A percentile compares a stretch with the other conserved stretches of the same genome.
These are phyloP conservation scores for Haemorhous mexicanus DNA, from an alignment of 2,113 vertebrate genomes.

Conservation along the genomic window DNA sequence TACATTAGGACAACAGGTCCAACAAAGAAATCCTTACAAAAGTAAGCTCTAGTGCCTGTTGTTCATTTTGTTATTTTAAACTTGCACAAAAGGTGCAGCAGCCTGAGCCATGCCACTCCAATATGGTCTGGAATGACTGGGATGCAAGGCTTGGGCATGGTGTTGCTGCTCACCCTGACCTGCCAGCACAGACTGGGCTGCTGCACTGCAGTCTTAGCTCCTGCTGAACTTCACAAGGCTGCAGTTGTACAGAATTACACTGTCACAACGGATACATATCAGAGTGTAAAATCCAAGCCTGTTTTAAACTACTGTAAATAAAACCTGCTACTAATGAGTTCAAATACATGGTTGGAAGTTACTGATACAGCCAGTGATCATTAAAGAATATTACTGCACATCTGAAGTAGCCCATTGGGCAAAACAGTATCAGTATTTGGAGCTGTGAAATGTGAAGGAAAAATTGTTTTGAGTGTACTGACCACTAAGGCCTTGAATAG, in stretches of 20 bases:
- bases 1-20: not conserved
- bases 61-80: not conserved
- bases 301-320: not conserved
- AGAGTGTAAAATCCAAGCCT: not conserved
- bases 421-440: not conserved
- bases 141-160: not conserved
- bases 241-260: not conserved
- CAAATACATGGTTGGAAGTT: not conserved
- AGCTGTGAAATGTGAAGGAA: not conserved
- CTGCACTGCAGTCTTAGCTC: not conserved
- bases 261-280: not conserved
- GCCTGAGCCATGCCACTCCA: not conserved
- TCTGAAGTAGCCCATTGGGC: not conserved
- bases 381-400: not conserved
- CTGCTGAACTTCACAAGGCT: not conserved
- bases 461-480: not conserved
- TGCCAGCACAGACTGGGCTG: not conserved
- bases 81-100: not conserved
- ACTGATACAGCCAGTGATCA: not conserved
- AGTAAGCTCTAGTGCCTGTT: not conserved
- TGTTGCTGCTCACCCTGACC: not conserved
- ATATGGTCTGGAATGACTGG: rapidly evolving
- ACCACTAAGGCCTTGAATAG: not conserved
- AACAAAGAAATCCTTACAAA: not conserved
- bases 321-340: not conserved